A percentile compares a stretch with the other conserved stretches of the same genome.
Conservation (phyloP, 2,888 invertebrate species). For the Cremastobaeus sp. region DNA sequence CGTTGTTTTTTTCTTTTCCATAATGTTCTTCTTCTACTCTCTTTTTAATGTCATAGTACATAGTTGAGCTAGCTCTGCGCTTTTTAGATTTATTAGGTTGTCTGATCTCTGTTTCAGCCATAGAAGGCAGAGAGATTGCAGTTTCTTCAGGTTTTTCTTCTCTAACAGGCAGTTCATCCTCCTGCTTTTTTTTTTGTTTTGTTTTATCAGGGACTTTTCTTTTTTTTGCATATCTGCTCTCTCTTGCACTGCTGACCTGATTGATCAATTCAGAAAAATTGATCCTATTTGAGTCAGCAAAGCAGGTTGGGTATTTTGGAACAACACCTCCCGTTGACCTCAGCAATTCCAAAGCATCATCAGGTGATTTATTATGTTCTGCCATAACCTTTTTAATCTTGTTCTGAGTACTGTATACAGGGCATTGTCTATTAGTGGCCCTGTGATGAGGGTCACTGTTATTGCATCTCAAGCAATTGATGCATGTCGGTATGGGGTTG, state of each 20-base stretch:
- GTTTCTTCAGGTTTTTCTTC: no score
- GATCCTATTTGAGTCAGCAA: background rate
- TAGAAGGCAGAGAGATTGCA: no score
- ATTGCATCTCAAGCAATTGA: background rate
- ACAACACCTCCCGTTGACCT: background rate
- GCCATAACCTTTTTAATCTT: constrained; percentile 2
- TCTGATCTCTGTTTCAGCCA: no score
- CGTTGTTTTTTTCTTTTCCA: no score
- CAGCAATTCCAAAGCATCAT: background rate
- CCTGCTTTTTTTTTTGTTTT: no score
- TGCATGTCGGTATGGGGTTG: background rate
- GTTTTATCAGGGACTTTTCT: background rate
- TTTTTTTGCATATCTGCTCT: background rate
- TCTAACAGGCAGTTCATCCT: no score
- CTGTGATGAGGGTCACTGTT: background rate
- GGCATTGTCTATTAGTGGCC: background rate
- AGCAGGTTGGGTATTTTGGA: background rate
- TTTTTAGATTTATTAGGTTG: no score
- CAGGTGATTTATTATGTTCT: background rate
- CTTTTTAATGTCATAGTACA: no score
- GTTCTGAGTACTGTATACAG: background rate
- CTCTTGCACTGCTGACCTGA: background rate
- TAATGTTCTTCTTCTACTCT: no score
- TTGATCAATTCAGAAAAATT: background rate
- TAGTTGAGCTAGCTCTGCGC: no score